Evolutionary conservation across 1,140 invertebrate species (phyloP).

Genomic region (Ostrea denselamellosa): DNA sequence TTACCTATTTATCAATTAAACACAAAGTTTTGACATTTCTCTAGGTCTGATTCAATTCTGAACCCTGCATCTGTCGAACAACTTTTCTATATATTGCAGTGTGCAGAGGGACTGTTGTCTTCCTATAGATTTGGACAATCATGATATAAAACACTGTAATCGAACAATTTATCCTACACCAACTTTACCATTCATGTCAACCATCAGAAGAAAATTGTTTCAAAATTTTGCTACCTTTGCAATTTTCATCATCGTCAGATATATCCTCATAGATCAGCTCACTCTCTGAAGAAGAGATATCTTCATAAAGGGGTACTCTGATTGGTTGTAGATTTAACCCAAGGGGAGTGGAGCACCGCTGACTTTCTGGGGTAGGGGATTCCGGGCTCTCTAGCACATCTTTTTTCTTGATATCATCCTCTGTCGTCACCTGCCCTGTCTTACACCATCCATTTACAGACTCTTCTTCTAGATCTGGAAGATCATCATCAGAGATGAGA

Average conservation of each 20-base stretch:
- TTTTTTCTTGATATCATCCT: background rate
- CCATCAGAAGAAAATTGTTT: too few relatives aligned
- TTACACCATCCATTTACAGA: background rate
- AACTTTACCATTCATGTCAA: too few relatives aligned
- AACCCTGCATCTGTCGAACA: too few relatives aligned
- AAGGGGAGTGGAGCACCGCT: background rate
- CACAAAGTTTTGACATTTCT: too few relatives aligned
- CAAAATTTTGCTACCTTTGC: background rate
- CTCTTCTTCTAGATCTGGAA: background rate
- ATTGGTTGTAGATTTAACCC: background rate
- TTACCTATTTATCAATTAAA: too few relatives aligned
- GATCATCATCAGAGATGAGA: conserved; percentile 24
- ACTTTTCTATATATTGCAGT: too few relatives aligned
- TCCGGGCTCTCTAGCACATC: background rate
- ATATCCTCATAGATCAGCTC: background rate
- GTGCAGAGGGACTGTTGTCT: too few relatives aligned
- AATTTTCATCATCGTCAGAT: background rate
- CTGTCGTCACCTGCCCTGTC: background rate
- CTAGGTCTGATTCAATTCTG: too few relatives aligned
- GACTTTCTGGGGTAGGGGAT: conserved; percentile 13
- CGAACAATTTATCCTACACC: too few relatives aligned
- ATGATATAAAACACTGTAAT: too few relatives aligned
- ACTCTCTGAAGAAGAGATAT: background rate
- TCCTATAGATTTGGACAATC: too few relatives aligned
- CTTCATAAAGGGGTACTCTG: background rate